Percentiles rank a stretch among this genome's conserved stretches.
Conservation (phyloP, 2,888 invertebrate genomes). For the Aphrophora alni region DNA sequence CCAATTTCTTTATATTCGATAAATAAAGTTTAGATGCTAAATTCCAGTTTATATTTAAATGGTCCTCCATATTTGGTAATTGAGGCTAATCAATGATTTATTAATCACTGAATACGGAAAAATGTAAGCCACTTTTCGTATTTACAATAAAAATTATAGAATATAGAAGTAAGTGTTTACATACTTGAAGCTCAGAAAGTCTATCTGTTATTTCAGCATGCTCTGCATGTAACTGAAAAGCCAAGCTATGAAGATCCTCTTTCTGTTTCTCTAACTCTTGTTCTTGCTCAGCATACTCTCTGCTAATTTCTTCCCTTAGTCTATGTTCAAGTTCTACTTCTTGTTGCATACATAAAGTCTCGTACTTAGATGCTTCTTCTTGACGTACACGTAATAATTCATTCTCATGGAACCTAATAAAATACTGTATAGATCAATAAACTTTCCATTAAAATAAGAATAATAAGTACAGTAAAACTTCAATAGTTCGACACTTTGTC, state of each 20-base stretch:
- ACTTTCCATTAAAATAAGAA: too few species aligned
- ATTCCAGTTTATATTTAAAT: too few species aligned
- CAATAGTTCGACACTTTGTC: too few species aligned
- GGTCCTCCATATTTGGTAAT: too few species aligned
- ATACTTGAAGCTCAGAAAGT: conserved; percentile 27
- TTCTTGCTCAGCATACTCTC: background rate
- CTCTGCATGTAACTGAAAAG: conserved; percentile 2
- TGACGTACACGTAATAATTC: background rate
- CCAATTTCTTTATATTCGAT: too few species aligned
- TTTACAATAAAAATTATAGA: too few species aligned
- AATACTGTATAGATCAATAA: background rate
- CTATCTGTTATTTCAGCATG: conserved; percentile 17
- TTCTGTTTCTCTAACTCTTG: conserved; percentile 1
- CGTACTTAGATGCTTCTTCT: background rate
- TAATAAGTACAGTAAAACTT: too few species aligned
- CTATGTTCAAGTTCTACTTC: background rate
- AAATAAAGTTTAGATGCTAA: too few species aligned
- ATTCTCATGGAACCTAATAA: background rate
- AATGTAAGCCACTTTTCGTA: too few species aligned
- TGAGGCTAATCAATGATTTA: too few species aligned
- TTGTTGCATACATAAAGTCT: background rate
- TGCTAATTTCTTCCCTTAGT: conserved; percentile 15
- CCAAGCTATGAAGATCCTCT: conserved; percentile 15
- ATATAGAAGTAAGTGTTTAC: too few species aligned
- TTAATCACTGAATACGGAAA: too few species aligned